Base-by-base conservation (phyloP, 2,888 invertebrate genomes). In the Corbicula japonica region DNA sequence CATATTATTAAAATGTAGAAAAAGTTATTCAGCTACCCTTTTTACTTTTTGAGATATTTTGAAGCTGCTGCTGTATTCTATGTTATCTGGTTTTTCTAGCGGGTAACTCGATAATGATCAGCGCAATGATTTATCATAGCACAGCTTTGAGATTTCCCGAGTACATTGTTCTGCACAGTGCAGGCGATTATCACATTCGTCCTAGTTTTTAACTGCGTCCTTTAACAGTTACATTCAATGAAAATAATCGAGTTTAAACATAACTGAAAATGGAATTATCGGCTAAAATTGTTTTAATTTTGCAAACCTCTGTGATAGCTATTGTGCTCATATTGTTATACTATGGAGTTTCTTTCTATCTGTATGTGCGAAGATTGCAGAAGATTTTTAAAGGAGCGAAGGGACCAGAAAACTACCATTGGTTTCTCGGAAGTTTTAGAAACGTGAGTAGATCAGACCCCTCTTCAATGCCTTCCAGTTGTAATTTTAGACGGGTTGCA, bases 361-460 rank as follows among this genome's bases (percentile, higher is more conserved):
- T 62, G 5, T 32, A 48, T 4, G 5, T 48, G 1, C 46, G 44
- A 26, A 41, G 30, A 26, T 21, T 8, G 10, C 28, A 62, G 1
- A n/a, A 28, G 15, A 30, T 46, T 2, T 32, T 62, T 32, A 30
- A 28, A 10, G 62, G 62, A 30, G 62, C 34, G 8, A 62, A 62
- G 23, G 62, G 62, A 8, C 48, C 62, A 44, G 48, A 30, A 30
- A 48, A 62, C n/a, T 32, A 21, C 32, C 62, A 62, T n/a, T 62
- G 62, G 62, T 62, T 62, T 10, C 48, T 62, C 15, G 62, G 62
- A 15, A 62, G 62, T 48, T 62, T 48, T 6, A 2, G 26, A 28
- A 32, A 62, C 30, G 62, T 62, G 48, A 62, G 62, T 41, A 54
- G n/a, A n/a, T n/a, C n/a, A n/a, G n/a, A n/a, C n/a, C n/a, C n/a